phyloP scores from a whole-genome alignment of 1,140 invertebrate species.

The Drosophila santomea region DNA sequence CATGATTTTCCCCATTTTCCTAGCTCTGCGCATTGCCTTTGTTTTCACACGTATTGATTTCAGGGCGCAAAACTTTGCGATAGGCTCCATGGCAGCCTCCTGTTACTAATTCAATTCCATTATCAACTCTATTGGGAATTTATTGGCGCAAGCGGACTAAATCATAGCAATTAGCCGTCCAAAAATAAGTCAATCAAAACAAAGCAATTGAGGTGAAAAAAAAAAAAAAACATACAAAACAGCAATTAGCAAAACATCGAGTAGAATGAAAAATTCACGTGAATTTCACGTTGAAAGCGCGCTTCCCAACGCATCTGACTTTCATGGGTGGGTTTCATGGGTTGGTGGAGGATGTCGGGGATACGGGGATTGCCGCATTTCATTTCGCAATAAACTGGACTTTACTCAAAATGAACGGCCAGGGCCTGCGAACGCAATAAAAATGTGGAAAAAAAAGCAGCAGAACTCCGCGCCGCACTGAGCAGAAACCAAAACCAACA shows the following conservation, averaged over 20 bases:
- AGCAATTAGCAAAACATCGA: constrained; percentile 24
- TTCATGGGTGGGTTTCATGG: not conserved
- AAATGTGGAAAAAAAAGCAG: constrained; percentile 38
- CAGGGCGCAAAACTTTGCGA: constrained; percentile 24
- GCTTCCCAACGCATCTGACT: constrained; percentile 11
- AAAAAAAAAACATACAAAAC: constrained; percentile 13
- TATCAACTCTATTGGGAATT: constrained; percentile 24
- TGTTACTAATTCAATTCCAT: constrained; percentile 51
- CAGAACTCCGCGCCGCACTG: constrained; percentile 3
- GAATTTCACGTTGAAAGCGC: constrained; percentile 6
- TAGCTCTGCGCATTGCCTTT: not conserved
- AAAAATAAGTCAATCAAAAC: constrained; percentile 38
- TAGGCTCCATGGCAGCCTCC: constrained; percentile 15
- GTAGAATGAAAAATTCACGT: constrained; percentile 1
- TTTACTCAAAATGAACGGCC: constrained; percentile 48
- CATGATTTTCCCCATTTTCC: not conserved
- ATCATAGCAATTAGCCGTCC: constrained; percentile 26
- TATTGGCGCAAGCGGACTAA: constrained; percentile 7
- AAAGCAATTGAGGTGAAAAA: constrained; percentile 21
- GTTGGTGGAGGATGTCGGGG: not conserved
- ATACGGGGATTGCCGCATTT: constrained; percentile 47
- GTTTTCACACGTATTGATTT: constrained; percentile 44
- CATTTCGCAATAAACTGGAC: constrained; percentile 64
- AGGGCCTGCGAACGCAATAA: constrained; percentile 51
- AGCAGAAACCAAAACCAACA: constrained; percentile 44